Base-by-base conservation (phyloP, 1,140 invertebrate genomes). In the Rhizoglyphus robini region DNA sequence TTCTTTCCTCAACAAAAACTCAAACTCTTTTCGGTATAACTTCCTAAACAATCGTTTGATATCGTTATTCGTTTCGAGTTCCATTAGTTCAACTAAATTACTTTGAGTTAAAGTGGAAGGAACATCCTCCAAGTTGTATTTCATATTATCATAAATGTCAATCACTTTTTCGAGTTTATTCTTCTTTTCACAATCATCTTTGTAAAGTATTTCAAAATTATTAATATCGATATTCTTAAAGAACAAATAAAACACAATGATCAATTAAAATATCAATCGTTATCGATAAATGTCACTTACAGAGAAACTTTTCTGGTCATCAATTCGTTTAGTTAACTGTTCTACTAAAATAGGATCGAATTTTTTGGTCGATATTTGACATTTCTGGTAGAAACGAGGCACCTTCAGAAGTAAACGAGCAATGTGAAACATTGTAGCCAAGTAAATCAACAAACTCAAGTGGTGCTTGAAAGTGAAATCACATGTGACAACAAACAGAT, bases 111-210 rank as follows among this genome's bases (percentile, higher is more conserved):
- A 60, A 23, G 3, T 32, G 11, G 15, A n/a, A 2, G 58, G 58
- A 5, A 60, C 58, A 29, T 15, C 15, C 1, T 60, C 3, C 15
- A 60, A 29, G 27, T 60, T 15, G 29, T 60, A 60, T 46, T 60
- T 60, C 58, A 60, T 60, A 29, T 34, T 29, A 27, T 60, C 58
- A 46, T 60, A 60, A 34, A 60, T 32, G 58, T 60, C 25, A 32
- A 60, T 60, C 11, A 60, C 29, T 46, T 32, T 32, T 20, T 30
- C 58, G 15, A 60, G 13, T 46, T 60, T 60, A 13, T n/a, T 20
- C n/a, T 51, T 51, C 11, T 18, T 60, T 46, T 60, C 25, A 38
- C 11, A 29, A n/a, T 34, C 32, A 60, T 60, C 27, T 38, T 32
- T 8, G 36, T 29, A 60, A 29, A 60, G n/a, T 38, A 34, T 1